Evolutionary conservation across 2,888 invertebrate genomes (phyloP).

Genomic region (Hybos culiciformis): DNA sequence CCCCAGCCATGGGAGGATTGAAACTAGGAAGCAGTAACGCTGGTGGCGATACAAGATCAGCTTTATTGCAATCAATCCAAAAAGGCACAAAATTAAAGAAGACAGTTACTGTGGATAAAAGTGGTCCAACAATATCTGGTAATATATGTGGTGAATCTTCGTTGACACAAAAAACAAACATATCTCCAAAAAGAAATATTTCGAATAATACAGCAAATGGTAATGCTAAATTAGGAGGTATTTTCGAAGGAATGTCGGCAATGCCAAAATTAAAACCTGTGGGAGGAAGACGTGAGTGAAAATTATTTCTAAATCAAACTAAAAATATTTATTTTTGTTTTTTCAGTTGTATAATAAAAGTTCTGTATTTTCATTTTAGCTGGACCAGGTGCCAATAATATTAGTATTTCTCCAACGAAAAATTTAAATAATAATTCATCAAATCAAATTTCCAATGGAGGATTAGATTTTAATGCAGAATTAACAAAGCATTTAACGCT

Average conservation of each 20-base stretch:
- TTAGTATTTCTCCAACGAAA: conserved; percentile 25
- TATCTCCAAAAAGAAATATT: conserved; percentile 8
- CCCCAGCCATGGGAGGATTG: conserved; percentile 37
- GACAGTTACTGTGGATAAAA: conserved; percentile 79
- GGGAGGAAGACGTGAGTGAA: conserved; percentile 26
- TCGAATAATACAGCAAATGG: conserved; percentile 24
- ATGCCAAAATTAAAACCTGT: conserved; percentile 37
- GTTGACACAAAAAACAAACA: background rate
- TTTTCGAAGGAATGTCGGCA: conserved; percentile 32
- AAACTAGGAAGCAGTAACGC: conserved; percentile 26
- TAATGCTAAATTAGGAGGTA: conserved; percentile 30
- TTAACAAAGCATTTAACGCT: conserved; percentile 34
- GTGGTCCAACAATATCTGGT: conserved; percentile 65
- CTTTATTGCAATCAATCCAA: conserved; percentile 68
- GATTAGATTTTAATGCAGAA: conserved; percentile 34
- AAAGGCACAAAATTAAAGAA: conserved; percentile 72
- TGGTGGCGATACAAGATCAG: conserved; percentile 44
- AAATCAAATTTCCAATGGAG: conserved; percentile 21
- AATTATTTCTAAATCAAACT: background rate
- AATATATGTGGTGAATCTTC: conserved; percentile 29
- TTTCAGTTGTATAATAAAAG: background rate
- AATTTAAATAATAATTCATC: conserved; percentile 23
- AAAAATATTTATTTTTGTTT: conserved; percentile 3
- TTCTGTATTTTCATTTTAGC: background rate
- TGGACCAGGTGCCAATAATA: conserved; percentile 16